Evolutionary conservation across 2,113 vertebrate genomes (phyloP).

Genomic region (Cottus gobio): DNA sequence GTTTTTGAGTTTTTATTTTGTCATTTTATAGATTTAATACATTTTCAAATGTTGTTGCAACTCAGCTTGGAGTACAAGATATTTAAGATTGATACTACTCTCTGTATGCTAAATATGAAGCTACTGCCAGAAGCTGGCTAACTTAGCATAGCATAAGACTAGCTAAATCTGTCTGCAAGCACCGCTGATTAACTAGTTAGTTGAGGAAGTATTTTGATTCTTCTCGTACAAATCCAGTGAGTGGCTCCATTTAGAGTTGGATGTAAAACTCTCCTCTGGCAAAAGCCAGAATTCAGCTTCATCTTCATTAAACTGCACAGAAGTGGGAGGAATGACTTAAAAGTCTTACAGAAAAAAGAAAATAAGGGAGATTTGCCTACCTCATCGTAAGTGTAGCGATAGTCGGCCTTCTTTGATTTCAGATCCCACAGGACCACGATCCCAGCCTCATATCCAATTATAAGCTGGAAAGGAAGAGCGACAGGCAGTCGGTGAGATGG

Average conservation of each 20-base stretch:
- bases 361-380: slow-evolving; percentile 79
- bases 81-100: background rate
- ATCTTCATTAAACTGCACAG: slow-evolving; percentile 28
- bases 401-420: slow-evolving; percentile 99
- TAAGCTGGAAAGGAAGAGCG: slow-evolving; percentile 87
- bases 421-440: slow-evolving; percentile 98
- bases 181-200: background rate
- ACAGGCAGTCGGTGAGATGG: slow-evolving; percentile 64
- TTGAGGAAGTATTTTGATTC: background rate
- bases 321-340: slow-evolving; percentile 24
- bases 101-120: background rate
- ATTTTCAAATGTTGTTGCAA: background rate
- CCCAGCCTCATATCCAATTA: slow-evolving; percentile 98
- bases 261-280: slow-evolving; percentile 12
- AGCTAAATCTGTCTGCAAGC: background rate
- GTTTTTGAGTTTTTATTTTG: background rate
- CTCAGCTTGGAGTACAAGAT: background rate
- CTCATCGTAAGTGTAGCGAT: slow-evolving; percentile 98
- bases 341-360: slow-evolving; percentile 38
- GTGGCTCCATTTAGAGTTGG: slow-evolving; percentile 6
- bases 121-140: background rate
- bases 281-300: background rate
- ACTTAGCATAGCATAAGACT: background rate
- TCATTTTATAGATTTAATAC: background rate
- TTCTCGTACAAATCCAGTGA: background rate